phyloP scores from a whole-genome alignment of 2,797 vertebrate genomes.

The Zenarchopterus dispar region DNA sequence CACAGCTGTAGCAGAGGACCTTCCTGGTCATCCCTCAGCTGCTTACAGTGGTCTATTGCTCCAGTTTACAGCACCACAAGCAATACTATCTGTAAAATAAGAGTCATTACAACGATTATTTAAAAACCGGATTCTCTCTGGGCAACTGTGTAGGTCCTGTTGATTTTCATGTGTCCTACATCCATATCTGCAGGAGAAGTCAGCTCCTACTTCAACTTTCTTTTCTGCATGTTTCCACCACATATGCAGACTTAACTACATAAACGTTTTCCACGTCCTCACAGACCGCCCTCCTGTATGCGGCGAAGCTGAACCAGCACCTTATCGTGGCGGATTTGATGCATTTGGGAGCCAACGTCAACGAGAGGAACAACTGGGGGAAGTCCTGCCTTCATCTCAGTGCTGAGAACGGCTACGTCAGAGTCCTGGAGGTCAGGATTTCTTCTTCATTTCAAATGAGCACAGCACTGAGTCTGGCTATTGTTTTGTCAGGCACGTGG shows the following conservation, averaged over 20 bases:
- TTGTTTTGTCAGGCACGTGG: too few relatives aligned
- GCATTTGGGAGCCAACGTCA: conserved; percentile 81
- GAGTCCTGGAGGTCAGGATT: conserved; percentile 82
- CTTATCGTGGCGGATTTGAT: conserved; percentile 87
- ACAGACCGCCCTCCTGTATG: conserved; percentile 87
- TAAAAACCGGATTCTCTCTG: too few relatives aligned
- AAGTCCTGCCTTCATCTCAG: conserved; percentile 88
- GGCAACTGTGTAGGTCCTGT: neutral
- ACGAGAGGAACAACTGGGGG: conserved; percentile 76
- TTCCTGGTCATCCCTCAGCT: too few relatives aligned
- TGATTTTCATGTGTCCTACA: neutral
- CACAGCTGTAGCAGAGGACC: too few relatives aligned
- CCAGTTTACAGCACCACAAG: too few relatives aligned
- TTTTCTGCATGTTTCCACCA: too few relatives aligned
- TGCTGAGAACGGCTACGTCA: conserved; percentile 84
- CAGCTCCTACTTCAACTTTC: too few relatives aligned
- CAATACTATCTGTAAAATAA: too few relatives aligned
- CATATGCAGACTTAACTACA: neutral
- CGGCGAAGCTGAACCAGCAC: conserved; percentile 88
- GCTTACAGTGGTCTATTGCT: too few relatives aligned
- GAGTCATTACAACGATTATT: too few relatives aligned
- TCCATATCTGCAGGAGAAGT: too few relatives aligned
- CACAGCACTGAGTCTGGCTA: neutral
- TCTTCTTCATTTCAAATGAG: neutral
- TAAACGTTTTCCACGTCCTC: neutral